Conservation (phyloP, 1,140 invertebrate genomes). For the Drosophila auraria region DNA sequence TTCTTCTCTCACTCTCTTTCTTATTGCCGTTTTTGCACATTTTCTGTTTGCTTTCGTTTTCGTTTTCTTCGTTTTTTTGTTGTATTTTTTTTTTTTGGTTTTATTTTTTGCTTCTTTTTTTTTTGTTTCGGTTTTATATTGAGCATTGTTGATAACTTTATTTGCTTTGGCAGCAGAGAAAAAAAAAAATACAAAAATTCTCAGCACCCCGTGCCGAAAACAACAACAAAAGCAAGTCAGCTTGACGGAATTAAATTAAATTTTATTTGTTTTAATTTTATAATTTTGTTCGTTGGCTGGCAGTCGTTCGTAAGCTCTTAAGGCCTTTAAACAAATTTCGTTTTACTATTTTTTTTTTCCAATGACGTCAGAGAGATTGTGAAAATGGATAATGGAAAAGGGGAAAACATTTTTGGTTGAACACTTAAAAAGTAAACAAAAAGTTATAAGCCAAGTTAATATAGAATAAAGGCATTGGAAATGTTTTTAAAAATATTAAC, state of each 20-base stretch:
- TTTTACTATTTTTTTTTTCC: slow-evolving; percentile 18
- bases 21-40: slow-evolving; percentile 44
- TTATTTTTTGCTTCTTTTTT: slow-evolving; percentile 8
- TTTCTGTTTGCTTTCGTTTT: slow-evolving; percentile 45
- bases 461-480: not conserved
- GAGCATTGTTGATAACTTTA: slow-evolving; percentile 79
- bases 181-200: slow-evolving; percentile 40
- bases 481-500: not conserved
- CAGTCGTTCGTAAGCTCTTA: slow-evolving; percentile 29
- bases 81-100: slow-evolving; percentile 22
- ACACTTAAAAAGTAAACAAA: not conserved
- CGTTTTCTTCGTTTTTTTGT: slow-evolving; percentile 35
- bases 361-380: slow-evolving; percentile 46
- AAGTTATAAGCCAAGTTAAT: not conserved
- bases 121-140: slow-evolving; percentile 50
- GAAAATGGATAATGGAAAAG: not conserved
- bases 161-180: slow-evolving; percentile 52
- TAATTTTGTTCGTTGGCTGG: slow-evolving; percentile 17
- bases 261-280: slow-evolving; percentile 57
- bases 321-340: slow-evolving; percentile 20
- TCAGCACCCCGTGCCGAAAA: slow-evolving; percentile 54
- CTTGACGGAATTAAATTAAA: slow-evolving; percentile 43
- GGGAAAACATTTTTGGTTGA: not conserved
- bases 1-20: slow-evolving; percentile 35
- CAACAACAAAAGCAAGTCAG: slow-evolving; percentile 25